Conservation (phyloP, 2,888 invertebrate species). For the Anoncus sp. region DNA sequence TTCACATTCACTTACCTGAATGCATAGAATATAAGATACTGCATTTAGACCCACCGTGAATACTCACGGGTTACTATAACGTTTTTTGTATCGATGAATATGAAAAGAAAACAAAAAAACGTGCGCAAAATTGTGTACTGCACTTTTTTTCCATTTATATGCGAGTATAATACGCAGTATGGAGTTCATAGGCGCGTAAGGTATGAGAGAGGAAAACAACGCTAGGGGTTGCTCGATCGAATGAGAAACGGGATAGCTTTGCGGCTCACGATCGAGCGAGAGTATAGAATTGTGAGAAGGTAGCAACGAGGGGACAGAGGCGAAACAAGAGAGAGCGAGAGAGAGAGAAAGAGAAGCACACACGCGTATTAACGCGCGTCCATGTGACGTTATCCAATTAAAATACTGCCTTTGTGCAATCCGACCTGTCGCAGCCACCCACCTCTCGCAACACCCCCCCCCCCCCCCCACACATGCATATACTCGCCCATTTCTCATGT, state of each 20-base stretch:
- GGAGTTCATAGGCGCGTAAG: conserved; percentile 16
- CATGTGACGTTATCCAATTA: conserved; percentile 82
- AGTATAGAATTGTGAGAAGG: conserved; percentile 4
- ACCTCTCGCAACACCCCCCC: conserved; percentile 17
- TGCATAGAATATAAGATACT: background rate
- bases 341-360: conserved; percentile 76
- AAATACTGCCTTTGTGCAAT: conserved; percentile 75
- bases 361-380: conserved; percentile 77
- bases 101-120: conserved; percentile 13
- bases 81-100: conserved; percentile 36
- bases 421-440: conserved; percentile 66
- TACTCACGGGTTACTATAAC: conserved; percentile 7
- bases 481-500: conserved; percentile 42
- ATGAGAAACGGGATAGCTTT: conserved; percentile 13
- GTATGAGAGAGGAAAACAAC: conserved; percentile 24
- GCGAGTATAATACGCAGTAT: background rate
- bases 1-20: background rate
- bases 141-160: background rate
- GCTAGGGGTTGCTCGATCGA: conserved; percentile 9
- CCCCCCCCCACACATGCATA: conserved; percentile 37
- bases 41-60: background rate
- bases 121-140: background rate
- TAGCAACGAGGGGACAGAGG: background rate
- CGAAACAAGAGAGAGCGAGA: conserved; percentile 59
- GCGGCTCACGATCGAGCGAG: conserved; percentile 15